A percentile compares a stretch with the other conserved stretches of the same genome.
phyloP scores from a whole-genome alignment of 2,888 invertebrate genomes.

The Hedychridium roseum region DNA sequence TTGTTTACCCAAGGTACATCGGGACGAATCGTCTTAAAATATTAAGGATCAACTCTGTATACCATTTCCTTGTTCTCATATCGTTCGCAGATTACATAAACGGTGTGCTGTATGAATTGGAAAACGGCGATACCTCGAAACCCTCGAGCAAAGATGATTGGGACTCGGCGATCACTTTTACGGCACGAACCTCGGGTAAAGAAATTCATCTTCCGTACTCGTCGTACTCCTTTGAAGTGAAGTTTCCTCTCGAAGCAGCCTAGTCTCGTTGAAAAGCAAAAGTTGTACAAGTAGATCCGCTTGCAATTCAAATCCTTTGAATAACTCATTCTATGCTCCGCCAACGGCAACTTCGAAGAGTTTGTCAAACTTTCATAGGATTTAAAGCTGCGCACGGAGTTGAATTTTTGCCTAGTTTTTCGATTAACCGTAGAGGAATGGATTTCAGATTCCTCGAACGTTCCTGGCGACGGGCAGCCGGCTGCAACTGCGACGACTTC shows the following conservation, averaged over 20 bases:
- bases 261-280: not conserved
- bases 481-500: slow-evolving; percentile 37
- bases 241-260: slow-evolving; percentile 5
- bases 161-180: slow-evolving; percentile 90
- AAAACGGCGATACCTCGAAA: slow-evolving; percentile 67
- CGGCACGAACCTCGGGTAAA: slow-evolving; percentile 89
- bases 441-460: slow-evolving; percentile 35
- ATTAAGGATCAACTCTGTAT: no score
- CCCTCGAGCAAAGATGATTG: slow-evolving; percentile 74
- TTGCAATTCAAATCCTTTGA: no score
- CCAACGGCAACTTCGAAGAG: no score
- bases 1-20: slow-evolving; percentile 85
- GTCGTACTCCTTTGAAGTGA: not conserved
- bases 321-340: no score
- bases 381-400: no score
- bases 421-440: not conserved
- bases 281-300: no score
- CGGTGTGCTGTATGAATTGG: slow-evolving; percentile 79
- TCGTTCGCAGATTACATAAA: slow-evolving; percentile 81
- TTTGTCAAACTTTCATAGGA: no score
- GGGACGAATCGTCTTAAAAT: no score
- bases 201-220: slow-evolving; percentile 42
- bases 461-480: slow-evolving; percentile 33
- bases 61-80: no score
- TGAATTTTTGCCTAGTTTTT: no score